Evolutionary conservation across 2,797 vertebrate genomes (phyloP), one percentile per base, ranked within the genome.

Genomic region (Zenarchopterus dispar): DNA sequence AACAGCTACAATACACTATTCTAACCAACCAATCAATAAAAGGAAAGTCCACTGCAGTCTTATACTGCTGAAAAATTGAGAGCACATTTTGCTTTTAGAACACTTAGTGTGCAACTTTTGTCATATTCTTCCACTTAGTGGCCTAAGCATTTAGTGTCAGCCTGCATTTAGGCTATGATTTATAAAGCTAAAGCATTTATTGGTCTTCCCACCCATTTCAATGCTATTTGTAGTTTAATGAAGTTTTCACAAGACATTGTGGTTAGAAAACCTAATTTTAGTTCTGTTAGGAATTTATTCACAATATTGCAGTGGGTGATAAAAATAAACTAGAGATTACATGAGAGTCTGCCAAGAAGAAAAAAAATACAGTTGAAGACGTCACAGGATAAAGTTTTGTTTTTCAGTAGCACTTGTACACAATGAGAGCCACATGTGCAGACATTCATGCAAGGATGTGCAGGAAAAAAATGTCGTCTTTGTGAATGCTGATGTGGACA

Each of bases 241-340:
- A 21, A 21, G 18, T 22, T 65, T 39, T 17, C 13, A 33, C 6
- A 46, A 11, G 8, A 8, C 5, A 53, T 18, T 36, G 24, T 3
- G 10, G 8, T 19, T 9, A 42, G 18, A 46, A 21, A 21, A 46
- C 18, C 13, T 54, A 16, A 53, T 36, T 21, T 45, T 33, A 31
- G 43, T 0, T 11, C 33, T 36, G 9, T 10, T 36, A 36, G 9
- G 5, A 36, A 13, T 36, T 36, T 6, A 28, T 28, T 28, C 5
- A 28, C 48, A 65, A 60, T 8, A 41, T 41, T 23, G 8, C 44
- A 62, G 57, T 17, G 46, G 56, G 47, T 31, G 41, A 47, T 75
- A 44, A 73, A 71, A 46, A 49, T 51, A 52, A 47, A 56, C 44
- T 60, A 19, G 24, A 39, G 47, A 62, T 51, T 58, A 46, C 26